Percentiles rank a stretch among this genome's conserved stretches.
These are phyloP conservation scores for Scarus forsteni DNA, from an alignment of 2,797 vertebrate species.

Conservation along the genomic window DNA sequence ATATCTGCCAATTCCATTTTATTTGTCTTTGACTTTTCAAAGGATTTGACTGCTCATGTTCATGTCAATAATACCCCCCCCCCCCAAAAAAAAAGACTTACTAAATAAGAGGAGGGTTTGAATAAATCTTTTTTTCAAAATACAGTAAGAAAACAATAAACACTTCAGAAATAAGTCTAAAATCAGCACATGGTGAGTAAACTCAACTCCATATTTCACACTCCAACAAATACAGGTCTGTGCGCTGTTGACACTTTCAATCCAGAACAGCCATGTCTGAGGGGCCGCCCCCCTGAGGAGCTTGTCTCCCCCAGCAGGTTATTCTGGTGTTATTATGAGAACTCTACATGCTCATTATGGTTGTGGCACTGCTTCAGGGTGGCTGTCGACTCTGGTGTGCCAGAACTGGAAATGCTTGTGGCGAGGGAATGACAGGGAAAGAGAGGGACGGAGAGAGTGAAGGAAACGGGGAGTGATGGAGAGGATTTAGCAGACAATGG, in stretches of 20 bases:
- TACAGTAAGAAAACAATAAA: constrained; percentile 24
- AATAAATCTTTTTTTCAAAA: too few relatives aligned
- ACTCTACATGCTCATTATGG: constrained; percentile 84
- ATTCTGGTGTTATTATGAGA: constrained; percentile 86
- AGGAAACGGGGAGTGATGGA: constrained; percentile 6
- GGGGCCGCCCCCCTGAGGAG: constrained; percentile 55
- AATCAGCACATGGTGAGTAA: constrained; percentile 20
- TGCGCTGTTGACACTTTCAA: constrained; percentile 59
- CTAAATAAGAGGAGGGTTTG: too few relatives aligned
- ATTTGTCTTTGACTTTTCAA: too few relatives aligned
- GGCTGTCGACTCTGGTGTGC: constrained; percentile 72
- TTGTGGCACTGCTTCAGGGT: constrained; percentile 76
- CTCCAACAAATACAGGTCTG: constrained; percentile 57
- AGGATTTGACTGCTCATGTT: too few relatives aligned
- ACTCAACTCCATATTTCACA: constrained; percentile 53
- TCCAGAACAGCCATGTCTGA: constrained; percentile 47
- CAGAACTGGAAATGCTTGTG: constrained; percentile 77
- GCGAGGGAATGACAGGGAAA: constrained; percentile 62
- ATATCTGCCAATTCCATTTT: too few relatives aligned
- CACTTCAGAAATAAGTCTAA: constrained; percentile 24
- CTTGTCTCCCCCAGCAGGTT: constrained; percentile 69
- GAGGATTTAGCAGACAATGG: constrained; percentile 38
- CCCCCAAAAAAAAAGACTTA: too few relatives aligned
- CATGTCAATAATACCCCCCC: too few relatives aligned
- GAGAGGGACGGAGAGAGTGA: constrained; percentile 23